Conservation (phyloP, 2,888 invertebrate species). For the Drosophila engyochracea region DNA sequence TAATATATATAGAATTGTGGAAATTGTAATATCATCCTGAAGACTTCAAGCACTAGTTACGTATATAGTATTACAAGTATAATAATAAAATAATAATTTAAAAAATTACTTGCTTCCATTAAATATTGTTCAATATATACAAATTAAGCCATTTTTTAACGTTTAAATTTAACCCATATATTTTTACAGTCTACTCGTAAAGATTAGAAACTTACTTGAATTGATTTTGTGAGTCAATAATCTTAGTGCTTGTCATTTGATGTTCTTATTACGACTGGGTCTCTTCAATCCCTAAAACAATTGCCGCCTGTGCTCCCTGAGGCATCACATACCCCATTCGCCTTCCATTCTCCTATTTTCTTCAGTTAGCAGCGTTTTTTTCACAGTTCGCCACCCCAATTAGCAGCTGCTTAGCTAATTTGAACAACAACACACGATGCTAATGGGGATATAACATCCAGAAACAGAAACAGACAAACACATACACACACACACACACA, state of each 20-base stretch:
- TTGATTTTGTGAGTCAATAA: constrained; percentile 9
- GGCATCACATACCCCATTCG: not conserved
- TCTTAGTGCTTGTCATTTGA: constrained; percentile 4
- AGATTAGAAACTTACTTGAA: not conserved
- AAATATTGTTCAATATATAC: not conserved
- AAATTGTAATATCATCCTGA: not conserved
- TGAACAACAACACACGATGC: constrained; percentile 40
- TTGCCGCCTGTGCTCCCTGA: not conserved
- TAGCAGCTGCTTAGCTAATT: constrained; percentile 70
- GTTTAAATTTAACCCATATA: not conserved
- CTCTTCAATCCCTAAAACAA: constrained; percentile 10
- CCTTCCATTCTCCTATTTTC: not conserved
- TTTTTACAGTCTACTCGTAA: not conserved
- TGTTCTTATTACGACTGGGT: constrained; percentile 15
- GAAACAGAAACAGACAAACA: not conserved
- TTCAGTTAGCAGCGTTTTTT: constrained; percentile 33
- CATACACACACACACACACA: constrained; percentile 1
- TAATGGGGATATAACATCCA: constrained; percentile 41
- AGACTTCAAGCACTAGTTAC: not conserved
- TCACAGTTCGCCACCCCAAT: constrained; percentile 53
- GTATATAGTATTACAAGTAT: not conserved
- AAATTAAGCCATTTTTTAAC: not conserved
- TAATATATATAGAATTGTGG: not conserved
- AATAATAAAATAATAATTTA: not conserved
- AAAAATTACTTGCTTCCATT: not conserved